Evolutionary conservation across 2,797 vertebrate species (phyloP).

Genomic region (Octomys mimax): DNA sequence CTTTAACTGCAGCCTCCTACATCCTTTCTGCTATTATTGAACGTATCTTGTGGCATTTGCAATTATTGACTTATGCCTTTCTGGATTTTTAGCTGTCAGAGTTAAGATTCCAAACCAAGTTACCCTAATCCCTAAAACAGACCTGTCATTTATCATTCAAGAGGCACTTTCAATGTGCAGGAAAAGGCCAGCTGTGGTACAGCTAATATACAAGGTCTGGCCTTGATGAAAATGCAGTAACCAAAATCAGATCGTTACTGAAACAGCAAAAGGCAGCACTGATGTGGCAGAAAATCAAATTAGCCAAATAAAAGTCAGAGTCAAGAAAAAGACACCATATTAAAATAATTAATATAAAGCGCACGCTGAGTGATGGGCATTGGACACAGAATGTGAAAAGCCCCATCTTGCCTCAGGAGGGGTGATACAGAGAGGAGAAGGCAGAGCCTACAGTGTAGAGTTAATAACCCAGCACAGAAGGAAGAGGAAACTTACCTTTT

Average conservation of each 20-base stretch:
- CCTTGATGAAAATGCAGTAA: constrained; percentile 6
- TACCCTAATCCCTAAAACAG: neutral
- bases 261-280: constrained; percentile 47
- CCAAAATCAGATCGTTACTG: constrained; percentile 45
- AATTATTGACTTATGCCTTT: neutral
- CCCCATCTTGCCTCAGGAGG: neutral
- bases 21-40: neutral
- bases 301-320: constrained; percentile 55
- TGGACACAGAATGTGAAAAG: neutral
- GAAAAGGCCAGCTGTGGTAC: neutral
- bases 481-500: neutral
- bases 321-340: constrained; percentile 22
- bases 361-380: neutral
- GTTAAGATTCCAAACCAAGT: constrained; percentile 7
- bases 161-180: neutral
- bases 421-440: neutral
- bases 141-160: neutral
- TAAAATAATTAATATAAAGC: constrained; percentile 28
- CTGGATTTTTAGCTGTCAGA: constrained; percentile 3
- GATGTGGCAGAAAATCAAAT: constrained; percentile 65
- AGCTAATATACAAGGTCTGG: constrained; percentile 48
- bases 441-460: neutral
- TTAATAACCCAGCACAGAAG: neutral
- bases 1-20: neutral
- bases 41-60: neutral